Conservation (phyloP, 2,797 vertebrate genomes). For the Cygnus olor region DNA sequence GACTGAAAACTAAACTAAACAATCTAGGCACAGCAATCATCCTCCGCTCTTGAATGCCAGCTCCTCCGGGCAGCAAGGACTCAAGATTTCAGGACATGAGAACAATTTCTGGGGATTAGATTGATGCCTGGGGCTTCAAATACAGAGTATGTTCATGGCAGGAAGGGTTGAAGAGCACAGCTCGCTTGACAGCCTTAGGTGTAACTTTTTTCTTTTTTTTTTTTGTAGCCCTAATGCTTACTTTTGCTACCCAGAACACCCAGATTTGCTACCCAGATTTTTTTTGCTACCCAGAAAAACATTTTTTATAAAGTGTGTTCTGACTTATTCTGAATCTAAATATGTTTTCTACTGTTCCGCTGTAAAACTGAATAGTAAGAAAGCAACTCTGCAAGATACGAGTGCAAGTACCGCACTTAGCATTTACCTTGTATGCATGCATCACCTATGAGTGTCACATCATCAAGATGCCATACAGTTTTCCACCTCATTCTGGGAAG, state of each 20-base stretch:
- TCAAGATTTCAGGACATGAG: not conserved
- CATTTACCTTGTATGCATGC: not conserved
- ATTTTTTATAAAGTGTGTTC: not conserved
- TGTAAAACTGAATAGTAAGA: not conserved
- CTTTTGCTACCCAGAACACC: not conserved
- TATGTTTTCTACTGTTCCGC: not conserved
- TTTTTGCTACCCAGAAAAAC: not conserved
- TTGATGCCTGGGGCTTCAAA: not conserved
- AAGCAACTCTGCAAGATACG: not conserved
- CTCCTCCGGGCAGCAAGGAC: not conserved
- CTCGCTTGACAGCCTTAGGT: not conserved
- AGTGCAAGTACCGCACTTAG: not conserved
- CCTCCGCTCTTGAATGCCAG: not conserved
- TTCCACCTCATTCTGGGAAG: not conserved
- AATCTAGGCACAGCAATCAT: not conserved
- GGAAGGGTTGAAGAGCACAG: not conserved
- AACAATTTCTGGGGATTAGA: not conserved
- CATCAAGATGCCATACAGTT: not conserved
- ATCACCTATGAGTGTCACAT: not conserved
- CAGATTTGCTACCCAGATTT: not conserved
- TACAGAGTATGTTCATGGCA: not conserved
- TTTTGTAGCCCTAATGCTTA: not conserved
- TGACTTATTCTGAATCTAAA: conserved; percentile 11
- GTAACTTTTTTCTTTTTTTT: not conserved
- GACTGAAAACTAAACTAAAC: not conserved